These are phyloP conservation scores for Morphnarchus princeps DNA, from an alignment of 2,113 vertebrate species.

Conservation along the genomic window DNA sequence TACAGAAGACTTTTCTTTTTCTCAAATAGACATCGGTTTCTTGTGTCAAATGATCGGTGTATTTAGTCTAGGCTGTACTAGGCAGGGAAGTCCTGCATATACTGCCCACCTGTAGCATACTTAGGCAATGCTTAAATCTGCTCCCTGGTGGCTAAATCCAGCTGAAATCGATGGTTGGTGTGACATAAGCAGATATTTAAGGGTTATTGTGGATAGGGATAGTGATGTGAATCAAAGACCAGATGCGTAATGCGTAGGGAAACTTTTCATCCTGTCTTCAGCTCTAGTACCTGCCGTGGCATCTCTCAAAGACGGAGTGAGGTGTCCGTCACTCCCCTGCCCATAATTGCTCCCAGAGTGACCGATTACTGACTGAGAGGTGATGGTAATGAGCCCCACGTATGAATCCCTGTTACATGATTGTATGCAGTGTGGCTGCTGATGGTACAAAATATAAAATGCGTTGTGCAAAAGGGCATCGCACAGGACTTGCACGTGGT, in stretches of 20 bases:
- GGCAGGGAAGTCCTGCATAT: neutral
- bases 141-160: neutral
- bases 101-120: neutral
- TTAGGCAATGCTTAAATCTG: neutral
- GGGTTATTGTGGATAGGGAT: neutral
- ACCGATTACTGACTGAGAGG: neutral
- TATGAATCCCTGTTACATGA: fast-evolving
- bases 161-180: neutral
- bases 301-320: neutral
- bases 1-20: neutral
- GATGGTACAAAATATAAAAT: fast-evolving
- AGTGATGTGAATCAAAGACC: neutral
- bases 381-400: neutral
- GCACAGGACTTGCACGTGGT: fast-evolving
- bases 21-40: neutral
- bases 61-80: neutral
- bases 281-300: neutral
- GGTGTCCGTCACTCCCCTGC: neutral
- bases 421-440: fast-evolving
- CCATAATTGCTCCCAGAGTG: neutral
- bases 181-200: neutral
- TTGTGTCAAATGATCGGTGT: neutral
- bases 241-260: fast-evolving
- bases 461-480: neutral
- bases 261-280: neutral